Evolutionary conservation across 2,888 invertebrate species (phyloP), one percentile per base, ranked within the genome.

Genomic region (Netelia inedita): DNA sequence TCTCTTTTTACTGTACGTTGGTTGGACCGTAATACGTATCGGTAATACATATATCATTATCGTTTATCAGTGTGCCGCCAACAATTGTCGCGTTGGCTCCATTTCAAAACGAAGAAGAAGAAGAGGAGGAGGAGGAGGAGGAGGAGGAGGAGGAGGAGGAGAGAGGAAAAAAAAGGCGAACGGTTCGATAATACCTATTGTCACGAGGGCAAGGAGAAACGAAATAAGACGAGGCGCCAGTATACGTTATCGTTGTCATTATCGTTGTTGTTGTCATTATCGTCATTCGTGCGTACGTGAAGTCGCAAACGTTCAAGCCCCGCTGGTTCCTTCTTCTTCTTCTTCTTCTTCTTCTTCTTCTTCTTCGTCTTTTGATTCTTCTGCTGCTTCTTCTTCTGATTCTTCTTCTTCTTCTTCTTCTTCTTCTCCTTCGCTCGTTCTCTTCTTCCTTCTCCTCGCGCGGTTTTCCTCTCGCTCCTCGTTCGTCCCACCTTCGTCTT

Each of bases 391-490:
- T 79, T 14, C 43, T 23, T 46, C 41, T 71, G 21, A 41, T 71
- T 66, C 74, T 66, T 61, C 78, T 69, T 61, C 74, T 72, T 84
- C 53, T 66, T 71, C 61, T 75, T 55, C 75, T 46, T 16, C 78
- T 65, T 79, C 65, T 53, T 79, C 68, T n/a, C n/a, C n/a, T n/a
- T n/a, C n/a, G n/a, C n/a, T n/a, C n/a, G n/a, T n/a, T n/a, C n/a
- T 16, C 78, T 65, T 79, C 65, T 53, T 79, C 68, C 53, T 80
- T 50, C 19, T 50, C 59, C 59, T 69, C 71, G 23, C 72, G 74
- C 82, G 50, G 43, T 74, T 71, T 73, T 80, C 82, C 71, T 59
- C 66, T 69, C 72, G 65, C 79, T 65, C 76, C 57, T 68, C 68
- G 53, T 57, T 59, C 71, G 66, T 19, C 66, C 55, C 35, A 35